Percentiles rank a stretch among this genome's conserved stretches.
Evolutionary conservation across 2,113 vertebrate genomes (phyloP).

Genomic region (Peromyscus maniculatus): DNA sequence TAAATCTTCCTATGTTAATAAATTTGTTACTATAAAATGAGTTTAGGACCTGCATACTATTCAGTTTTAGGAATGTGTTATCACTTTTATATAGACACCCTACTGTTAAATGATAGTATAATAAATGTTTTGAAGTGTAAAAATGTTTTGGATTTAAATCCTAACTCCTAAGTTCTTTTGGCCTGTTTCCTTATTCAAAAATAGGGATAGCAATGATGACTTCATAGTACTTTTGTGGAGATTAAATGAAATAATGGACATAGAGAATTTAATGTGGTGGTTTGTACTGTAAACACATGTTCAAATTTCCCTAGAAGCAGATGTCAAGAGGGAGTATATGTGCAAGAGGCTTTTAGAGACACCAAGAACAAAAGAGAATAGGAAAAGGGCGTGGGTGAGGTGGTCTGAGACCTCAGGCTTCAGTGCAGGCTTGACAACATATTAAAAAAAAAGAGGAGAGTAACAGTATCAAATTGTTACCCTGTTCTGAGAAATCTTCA

Average conservation of each 20-base stretch:
- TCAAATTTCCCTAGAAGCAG: neutral
- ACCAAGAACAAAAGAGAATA: neutral
- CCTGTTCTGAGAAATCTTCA: neutral
- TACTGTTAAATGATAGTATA: neutral
- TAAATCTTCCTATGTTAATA: neutral
- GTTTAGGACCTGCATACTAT: neutral
- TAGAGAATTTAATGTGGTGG: neutral
- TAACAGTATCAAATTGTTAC: neutral
- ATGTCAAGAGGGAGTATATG: neutral
- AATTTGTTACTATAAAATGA: neutral
- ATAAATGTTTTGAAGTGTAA: neutral
- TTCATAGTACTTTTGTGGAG: neutral
- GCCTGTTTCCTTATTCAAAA: conserved; percentile 47
- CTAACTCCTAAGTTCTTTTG: conserved; percentile 31
- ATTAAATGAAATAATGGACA: conserved; percentile 7
- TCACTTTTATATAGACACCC: neutral
- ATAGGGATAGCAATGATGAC: neutral
- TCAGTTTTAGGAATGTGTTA: neutral
- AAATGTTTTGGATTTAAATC: neutral
- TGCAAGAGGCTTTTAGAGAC: neutral
- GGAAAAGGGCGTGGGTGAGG: neutral
- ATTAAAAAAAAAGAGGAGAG: neutral
- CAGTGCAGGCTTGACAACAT: neutral
- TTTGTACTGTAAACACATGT: neutral
- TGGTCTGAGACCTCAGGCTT: neutral